phyloP scores from a whole-genome alignment of 2,888 invertebrate genomes.

The Metacarcinus magister region DNA sequence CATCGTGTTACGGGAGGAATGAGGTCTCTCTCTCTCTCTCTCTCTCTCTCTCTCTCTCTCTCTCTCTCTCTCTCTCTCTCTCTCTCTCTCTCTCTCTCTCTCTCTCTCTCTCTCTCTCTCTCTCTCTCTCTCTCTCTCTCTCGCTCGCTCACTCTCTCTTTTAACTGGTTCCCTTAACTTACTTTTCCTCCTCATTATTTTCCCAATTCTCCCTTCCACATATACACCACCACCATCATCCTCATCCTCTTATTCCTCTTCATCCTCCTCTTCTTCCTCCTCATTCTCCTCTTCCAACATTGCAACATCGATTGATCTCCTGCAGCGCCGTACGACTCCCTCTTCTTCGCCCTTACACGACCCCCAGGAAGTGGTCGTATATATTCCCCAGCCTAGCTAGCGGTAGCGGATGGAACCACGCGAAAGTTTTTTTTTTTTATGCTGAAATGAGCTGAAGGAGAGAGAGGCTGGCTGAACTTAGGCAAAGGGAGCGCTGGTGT shows the following conservation, averaged over 20 bases:
- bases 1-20: no score
- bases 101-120: conserved; percentile 2
- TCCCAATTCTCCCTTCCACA: not conserved
- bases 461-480: not conserved
- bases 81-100: conserved; percentile 2
- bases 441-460: not conserved
- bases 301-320: not conserved
- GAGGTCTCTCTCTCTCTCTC: no score
- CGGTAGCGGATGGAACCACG: not conserved
- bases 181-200: not conserved
- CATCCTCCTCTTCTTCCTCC: not conserved
- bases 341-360: not conserved
- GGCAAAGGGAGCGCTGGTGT: not conserved
- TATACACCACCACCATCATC: not conserved
- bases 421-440: not conserved
- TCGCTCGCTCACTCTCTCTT: not conserved
- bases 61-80: conserved; percentile 2
- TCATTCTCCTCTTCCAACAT: not conserved
- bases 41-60: not conserved
- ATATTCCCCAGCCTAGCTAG: not conserved
- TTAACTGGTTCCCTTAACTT: no score
- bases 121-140: conserved; percentile 2
- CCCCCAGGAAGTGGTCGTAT: not conserved
- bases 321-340: not conserved
- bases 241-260: not conserved